A percentile compares a stretch with the other conserved stretches of the same genome.
phyloP scores from a whole-genome alignment of 2,797 vertebrate species.

The Crenuchus spilurus region DNA sequence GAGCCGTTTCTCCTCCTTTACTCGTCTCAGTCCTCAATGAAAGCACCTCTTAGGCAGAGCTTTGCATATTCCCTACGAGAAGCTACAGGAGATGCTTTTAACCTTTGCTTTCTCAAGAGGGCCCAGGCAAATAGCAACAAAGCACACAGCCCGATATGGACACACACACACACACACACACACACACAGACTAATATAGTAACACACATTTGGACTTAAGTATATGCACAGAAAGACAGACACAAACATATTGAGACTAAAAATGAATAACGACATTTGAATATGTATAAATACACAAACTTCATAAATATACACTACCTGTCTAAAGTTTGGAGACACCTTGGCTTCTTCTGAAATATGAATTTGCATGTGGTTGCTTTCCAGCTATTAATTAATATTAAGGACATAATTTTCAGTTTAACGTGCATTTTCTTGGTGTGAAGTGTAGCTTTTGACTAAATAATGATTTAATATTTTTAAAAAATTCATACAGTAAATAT shows the following conservation, averaged over 20 bases:
- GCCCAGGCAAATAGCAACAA: slow-evolving; percentile 40
- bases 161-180: slow-evolving; percentile 15
- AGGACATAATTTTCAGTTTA: no score
- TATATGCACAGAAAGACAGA: neutral
- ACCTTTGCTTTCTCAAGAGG: slow-evolving; percentile 58
- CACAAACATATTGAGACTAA: neutral
- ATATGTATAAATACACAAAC: neutral
- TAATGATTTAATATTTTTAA: no score
- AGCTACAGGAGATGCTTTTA: slow-evolving; percentile 68
- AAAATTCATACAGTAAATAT: no score
- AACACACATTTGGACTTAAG: slow-evolving; percentile 11
- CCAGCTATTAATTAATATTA: no score
- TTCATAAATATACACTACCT: neutral
- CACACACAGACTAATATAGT: no score
- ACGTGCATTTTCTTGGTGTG: no score
- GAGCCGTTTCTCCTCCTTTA: slow-evolving; percentile 58
- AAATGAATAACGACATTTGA: neutral
- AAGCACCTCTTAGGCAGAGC: slow-evolving; percentile 66
- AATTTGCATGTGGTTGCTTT: no score
- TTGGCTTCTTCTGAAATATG: no score
- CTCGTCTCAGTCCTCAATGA: slow-evolving; percentile 49
- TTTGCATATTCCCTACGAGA: slow-evolving; percentile 75
- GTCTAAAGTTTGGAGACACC: no score
- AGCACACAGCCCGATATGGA: slow-evolving; percentile 34
- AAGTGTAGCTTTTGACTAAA: no score